Evolutionary conservation across 2,888 invertebrate species (phyloP), one percentile per base, ranked within the genome.

Genomic region (Neoitamus cyanurus): DNA sequence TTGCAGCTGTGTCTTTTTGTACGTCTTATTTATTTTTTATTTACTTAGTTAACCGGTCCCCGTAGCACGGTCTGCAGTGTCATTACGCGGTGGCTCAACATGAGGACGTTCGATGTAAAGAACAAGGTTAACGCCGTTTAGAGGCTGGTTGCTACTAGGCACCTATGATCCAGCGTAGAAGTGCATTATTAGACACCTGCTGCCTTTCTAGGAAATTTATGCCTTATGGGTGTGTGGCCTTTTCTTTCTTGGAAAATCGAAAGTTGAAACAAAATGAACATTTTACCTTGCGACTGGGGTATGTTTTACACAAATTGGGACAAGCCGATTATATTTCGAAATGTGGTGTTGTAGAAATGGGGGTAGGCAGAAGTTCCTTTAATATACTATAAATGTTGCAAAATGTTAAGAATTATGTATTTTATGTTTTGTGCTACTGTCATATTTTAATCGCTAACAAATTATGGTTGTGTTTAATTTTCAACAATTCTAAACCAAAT

Each of bases 41-140:
- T 73, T 73, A 31, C 36, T 73, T 73, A 34, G 36, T 73, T 31
- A 73, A 73, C 73, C 73, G 73, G 73, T 73, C 73, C 36, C n/a
- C 73, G 36, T n/a, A n/a, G 20, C 68, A 25, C 7, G 3, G 68
- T 73, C 73, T 36, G 30, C 31, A 30, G n/a, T 70, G 30, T 70
- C 31, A 73, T 73, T 73, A 36, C 34, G 20, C 34, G 36, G 36
- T 6, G 31, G 15, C 30, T 73, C 73, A 5, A 69, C 73, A 36
- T 36, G 73, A 36, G 28, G 42, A 30, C 25, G 77, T 20, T 15
- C 77, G 77, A 42, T 42, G 37, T 77, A 77, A 77, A 46, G 77
- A 77, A 77, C 77, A 77, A 77, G 77, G 77, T 77, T 77, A 77
- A 77, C 46, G 36, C 25, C 20, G 36, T 28, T 77, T 42, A 46